Evolutionary conservation across 2,888 invertebrate species (phyloP), one percentile per base, ranked within the genome.

Genomic region (Hedya salicella): DNA sequence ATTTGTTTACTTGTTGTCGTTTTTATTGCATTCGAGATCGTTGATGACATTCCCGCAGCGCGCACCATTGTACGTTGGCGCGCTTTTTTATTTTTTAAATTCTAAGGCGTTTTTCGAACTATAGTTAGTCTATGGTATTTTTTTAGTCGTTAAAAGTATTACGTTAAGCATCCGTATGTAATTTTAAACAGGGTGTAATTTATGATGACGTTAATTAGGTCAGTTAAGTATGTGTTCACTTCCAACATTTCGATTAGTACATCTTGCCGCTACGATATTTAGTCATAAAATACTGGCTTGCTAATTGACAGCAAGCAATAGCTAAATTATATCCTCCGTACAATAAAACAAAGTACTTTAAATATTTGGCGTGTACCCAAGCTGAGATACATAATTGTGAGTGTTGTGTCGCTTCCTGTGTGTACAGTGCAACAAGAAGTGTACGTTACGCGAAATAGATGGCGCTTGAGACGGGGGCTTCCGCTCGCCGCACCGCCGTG

Each of bases 321-420:
- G 60, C 30, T 25, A 50, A 56, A 54, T 44, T 54, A 67, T 70
- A 70, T 62, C 68, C 65, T 67, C 63, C 63, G 72, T 75, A 73
- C 73, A 78, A 77, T 72, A 73, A 75, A 75, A 74, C 72, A 69
- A 71, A 62, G 72, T 80, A 77, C 79, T 80, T 82, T 79, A 80
- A 83, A 87, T 86, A 87, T 77, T 91, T 91, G 91, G 91, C 89
- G 75, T 71, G 54, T 66, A 68, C 82, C 91, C 89, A 91, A 90
- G 81, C 85, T 81, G 81, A 82, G 85, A 86, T 85, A 86, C 89
- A 89, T 88, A 89, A 89, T 87, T 83, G 79, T 80, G 75, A 81
- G 78, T 87, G 84, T 85, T 81, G 78, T 83, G 25, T 78, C 82
- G 83, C 80, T 91, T 90, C 90, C 89, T 89, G 57, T 13, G 44